A percentile compares a stretch with the other conserved stretches of the same genome.
Evolutionary conservation across 2,888 invertebrate genomes (phyloP).

Genomic region (Leptopilina myrica): DNA sequence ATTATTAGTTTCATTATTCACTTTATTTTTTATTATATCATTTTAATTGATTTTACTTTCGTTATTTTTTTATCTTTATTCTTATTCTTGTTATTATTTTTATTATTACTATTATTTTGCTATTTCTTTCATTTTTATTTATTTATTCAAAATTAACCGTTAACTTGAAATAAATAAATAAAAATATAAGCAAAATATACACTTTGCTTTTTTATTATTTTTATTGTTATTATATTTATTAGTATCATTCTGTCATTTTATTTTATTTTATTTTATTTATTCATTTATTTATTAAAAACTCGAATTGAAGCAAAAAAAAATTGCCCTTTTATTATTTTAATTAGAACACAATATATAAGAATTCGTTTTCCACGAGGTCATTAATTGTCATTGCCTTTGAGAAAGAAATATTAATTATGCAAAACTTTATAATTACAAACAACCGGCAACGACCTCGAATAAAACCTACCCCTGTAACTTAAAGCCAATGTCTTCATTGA

Average conservation of each 20-base stretch:
- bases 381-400: background rate
- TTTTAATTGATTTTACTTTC: too few species aligned
- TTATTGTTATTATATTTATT: background rate
- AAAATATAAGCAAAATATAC: too few species aligned
- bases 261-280: background rate
- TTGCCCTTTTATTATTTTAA: background rate
- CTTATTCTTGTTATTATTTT: too few species aligned
- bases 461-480: constrained; percentile 2
- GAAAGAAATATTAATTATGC: constrained; percentile 1
- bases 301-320: too few species aligned
- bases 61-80: too few species aligned
- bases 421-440: constrained; percentile 10
- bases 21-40: too few species aligned
- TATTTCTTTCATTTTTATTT: too few species aligned
- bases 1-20: too few species aligned
- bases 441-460: constrained; percentile 15
- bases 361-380: background rate
- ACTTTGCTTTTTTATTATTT: background rate
- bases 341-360: background rate
- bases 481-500: constrained; percentile 3
- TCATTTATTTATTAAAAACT: background rate
- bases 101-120: too few species aligned
- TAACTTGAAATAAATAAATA: too few species aligned
- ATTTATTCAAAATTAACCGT: too few species aligned
- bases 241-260: background rate